A percentile compares a stretch with the other conserved stretches of the same genome.
These are phyloP conservation scores for Propithecus coquereli DNA, from an alignment of 2,113 vertebrate genomes.

Conservation along the genomic window DNA sequence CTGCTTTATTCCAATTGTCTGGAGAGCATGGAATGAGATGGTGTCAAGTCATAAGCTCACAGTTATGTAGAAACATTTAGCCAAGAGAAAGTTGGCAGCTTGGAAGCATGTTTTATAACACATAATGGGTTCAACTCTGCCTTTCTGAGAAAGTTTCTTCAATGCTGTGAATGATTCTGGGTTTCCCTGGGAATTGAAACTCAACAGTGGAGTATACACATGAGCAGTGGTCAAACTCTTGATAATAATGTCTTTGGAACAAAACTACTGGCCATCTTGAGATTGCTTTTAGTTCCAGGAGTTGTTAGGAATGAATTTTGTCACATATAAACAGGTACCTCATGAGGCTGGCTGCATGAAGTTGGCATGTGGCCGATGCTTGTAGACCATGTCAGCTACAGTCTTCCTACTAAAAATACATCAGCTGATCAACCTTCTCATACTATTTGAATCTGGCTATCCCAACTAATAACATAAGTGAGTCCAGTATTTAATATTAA, in stretches of 20 bases:
- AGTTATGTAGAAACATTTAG: background rate
- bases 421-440: background rate
- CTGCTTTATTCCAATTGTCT: background rate
- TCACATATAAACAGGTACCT: background rate
- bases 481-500: background rate
- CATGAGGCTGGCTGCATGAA: background rate
- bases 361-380: too few relatives aligned
- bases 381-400: background rate
- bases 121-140: background rate
- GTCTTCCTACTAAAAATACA: background rate
- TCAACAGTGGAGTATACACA: background rate
- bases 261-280: background rate
- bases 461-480: background rate
- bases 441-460: background rate
- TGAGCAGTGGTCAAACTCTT: background rate
- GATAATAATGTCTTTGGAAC: background rate
- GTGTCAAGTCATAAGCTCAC: background rate
- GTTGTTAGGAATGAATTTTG: background rate
- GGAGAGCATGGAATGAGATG: background rate
- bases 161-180: background rate
- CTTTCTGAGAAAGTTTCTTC: constrained; percentile 23
- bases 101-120: background rate
- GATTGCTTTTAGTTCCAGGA: background rate
- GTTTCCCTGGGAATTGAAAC: background rate
- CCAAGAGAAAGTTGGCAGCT: background rate